Percentiles rank a stretch among this genome's conserved stretches.
These are phyloP conservation scores for Bostrychus sinensis DNA, from an alignment of 2,113 vertebrate genomes.

Conservation along the genomic window DNA sequence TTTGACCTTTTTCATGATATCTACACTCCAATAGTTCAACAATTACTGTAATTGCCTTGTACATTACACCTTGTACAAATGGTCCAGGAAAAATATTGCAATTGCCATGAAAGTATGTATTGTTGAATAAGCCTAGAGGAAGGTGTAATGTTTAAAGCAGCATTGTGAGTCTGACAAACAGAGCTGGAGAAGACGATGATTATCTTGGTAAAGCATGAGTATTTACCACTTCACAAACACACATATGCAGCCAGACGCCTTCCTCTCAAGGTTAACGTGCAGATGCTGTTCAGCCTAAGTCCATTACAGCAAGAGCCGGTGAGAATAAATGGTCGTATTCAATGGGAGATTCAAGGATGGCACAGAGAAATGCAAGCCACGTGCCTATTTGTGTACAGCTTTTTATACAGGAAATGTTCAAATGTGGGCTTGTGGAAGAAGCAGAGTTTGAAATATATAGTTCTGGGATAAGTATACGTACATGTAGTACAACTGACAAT, in stretches of 20 bases:
- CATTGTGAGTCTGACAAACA: slow-evolving; percentile 1
- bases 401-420: slow-evolving; percentile 55
- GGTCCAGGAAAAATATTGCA: no score
- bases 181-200: slow-evolving; percentile 35
- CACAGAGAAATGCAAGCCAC: slow-evolving; percentile 58
- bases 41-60: background rate
- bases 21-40: background rate
- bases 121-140: background rate
- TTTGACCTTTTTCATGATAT: background rate
- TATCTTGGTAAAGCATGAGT: slow-evolving; percentile 44
- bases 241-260: slow-evolving; percentile 54
- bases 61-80: no score
- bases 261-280: slow-evolving; percentile 72
- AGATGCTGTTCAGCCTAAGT: slow-evolving; percentile 66
- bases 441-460: slow-evolving; percentile 42
- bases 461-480: slow-evolving; percentile 18
- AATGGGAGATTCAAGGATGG: slow-evolving; percentile 58
- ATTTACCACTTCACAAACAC: slow-evolving; percentile 25
- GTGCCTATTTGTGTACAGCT: slow-evolving; percentile 51
- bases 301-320: slow-evolving; percentile 66
- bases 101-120: no score
- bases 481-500: no score
- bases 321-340: slow-evolving; percentile 70
- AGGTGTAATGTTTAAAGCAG: background rate
- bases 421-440: slow-evolving; percentile 69